Percentiles rank a stretch among this genome's conserved stretches.
These are phyloP conservation scores for Portunus trituberculatus DNA, from an alignment of 1,140 invertebrate species.

Conservation along the genomic window DNA sequence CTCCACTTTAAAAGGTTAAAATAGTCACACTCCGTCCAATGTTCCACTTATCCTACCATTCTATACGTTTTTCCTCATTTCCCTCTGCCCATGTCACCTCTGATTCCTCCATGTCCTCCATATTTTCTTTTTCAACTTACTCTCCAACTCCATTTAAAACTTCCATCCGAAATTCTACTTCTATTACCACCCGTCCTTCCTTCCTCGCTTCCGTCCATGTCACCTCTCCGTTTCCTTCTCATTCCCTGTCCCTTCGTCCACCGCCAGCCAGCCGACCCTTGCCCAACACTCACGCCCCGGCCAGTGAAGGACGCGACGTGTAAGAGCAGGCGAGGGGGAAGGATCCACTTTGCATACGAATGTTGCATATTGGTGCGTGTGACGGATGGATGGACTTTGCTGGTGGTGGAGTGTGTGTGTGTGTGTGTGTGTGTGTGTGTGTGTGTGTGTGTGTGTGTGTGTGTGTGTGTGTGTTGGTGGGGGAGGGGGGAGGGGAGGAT, in stretches of 20 bases:
- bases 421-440: constrained; percentile 10
- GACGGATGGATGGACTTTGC: not conserved
- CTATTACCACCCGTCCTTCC: not conserved
- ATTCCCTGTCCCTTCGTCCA: not conserved
- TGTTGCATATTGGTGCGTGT: not conserved
- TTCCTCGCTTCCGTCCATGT: not conserved
- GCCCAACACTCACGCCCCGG: not conserved
- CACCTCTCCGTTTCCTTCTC: not conserved
- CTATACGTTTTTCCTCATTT: not conserved
- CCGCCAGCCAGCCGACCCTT: no score
- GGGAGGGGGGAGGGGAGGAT: not conserved
- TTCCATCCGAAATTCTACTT: no score
- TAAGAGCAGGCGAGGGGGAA: not conserved
- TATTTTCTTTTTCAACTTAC: not conserved
- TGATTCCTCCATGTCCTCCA: not conserved
- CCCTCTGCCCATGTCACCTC: not conserved
- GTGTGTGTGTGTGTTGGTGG: not conserved
- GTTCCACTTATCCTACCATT: not conserved
- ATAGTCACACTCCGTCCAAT: no score
- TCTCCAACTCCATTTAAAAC: not conserved
- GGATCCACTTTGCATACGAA: constrained; percentile 12
- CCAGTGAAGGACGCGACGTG: constrained; percentile 8
- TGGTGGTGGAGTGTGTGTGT: not conserved
- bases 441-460: constrained; percentile 3
- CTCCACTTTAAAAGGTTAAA: not conserved